These are phyloP conservation scores for Diadema setosum DNA, from an alignment of 35 echinoderm and acorn worm genomes.

Conservation along the genomic window DNA sequence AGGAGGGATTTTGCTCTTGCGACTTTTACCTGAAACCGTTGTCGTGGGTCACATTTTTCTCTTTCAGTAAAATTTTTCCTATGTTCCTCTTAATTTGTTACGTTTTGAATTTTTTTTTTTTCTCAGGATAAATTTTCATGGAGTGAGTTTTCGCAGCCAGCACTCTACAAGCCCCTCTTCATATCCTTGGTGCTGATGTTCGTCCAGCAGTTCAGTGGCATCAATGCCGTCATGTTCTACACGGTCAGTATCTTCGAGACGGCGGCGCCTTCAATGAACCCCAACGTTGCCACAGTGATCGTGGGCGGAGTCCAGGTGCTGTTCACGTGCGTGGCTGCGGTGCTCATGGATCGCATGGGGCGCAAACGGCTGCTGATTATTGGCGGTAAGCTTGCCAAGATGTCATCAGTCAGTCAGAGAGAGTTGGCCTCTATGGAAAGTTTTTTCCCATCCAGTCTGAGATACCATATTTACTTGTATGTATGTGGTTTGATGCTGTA, in stretches of 20 bases:
- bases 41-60: no score
- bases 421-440: no score
- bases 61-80: no score
- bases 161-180: constrained; percentile 59
- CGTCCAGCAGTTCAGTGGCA: constrained; percentile 97
- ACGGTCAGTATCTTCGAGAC: constrained; percentile 72
- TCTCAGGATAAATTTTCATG: constrained; percentile 83
- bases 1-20: no score
- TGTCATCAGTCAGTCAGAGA: no score
- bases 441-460: no score
- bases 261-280: constrained; percentile 21
- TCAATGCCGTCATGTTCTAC: constrained; percentile 98
- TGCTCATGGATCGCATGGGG: constrained; percentile 82
- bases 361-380: constrained; percentile 51
- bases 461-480: no score
- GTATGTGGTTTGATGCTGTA: no score
- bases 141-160: constrained; percentile 43
- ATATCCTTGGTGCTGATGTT: constrained; percentile 83
- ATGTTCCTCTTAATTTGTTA: no score
- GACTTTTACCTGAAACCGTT: no score
- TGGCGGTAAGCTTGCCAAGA: neutral
- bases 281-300: constrained; percentile 67
- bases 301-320: constrained; percentile 74
- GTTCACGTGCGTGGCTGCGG: constrained; percentile 52
- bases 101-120: no score